Base-by-base conservation (phyloP, 2,888 invertebrate genomes). In the Ernsta delagoae region DNA sequence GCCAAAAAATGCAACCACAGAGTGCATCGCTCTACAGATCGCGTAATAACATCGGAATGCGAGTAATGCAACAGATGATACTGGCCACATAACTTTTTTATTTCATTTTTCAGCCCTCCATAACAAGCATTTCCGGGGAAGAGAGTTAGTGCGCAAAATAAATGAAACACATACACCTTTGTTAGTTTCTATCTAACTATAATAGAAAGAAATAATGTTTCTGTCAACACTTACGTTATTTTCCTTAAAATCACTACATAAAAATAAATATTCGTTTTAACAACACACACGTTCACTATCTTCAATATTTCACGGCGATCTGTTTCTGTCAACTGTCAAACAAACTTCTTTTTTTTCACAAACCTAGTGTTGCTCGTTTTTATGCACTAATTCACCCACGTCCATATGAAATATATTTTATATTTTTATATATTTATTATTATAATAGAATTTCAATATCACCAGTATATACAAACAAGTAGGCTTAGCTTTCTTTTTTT, bases 21-120 rank as follows among this genome's bases (percentile, higher is more conserved):
- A 62, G 62, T 68, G 68, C 68, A 68, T 56, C 43, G 68, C 77
- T 80, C 82, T 82, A 81, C 78, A 80, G 79, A 75, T 81, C 76
- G 83, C 89, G 90, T 87, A 91, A 89, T 86, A 83, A 83, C 82
- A 84, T 85, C 73, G 91, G 91, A 90, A 92, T 92, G 91, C 88
- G 84, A 74, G 74, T 70, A 77, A 76, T 78, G 78, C 79, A 78
- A 77, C 86, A 87, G 83, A 89, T 88, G 87, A 88, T 89, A 86
- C 85, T 79, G 67, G 81, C 80, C 82, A 85, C 83, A 85, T 85
- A 87, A 82, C 81, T 87, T 89, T 89, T 88, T 84, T 83, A 87
- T 89, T 86, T 80, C 81, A 78, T 79, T 68, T 82, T 84, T 87
- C 83, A 86, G 79, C 77, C 76, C 79, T 76, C 75, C 83, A 78